Evolutionary conservation across 2,888 invertebrate species (phyloP).

Genomic region (Luperina nickerlii): DNA sequence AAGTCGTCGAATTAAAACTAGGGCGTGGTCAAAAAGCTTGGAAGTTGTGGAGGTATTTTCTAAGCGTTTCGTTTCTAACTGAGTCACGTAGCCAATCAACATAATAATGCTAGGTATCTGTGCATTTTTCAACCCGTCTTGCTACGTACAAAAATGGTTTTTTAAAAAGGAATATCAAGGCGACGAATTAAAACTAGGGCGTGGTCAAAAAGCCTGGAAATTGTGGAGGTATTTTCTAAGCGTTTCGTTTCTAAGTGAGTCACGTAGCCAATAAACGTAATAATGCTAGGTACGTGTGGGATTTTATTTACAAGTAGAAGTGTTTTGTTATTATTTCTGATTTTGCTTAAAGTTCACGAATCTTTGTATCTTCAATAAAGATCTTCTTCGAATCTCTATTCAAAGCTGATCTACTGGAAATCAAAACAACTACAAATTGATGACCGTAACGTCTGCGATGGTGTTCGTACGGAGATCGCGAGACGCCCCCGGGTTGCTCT

Average conservation of each 20-base stretch:
- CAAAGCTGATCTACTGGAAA: conserved; percentile 11
- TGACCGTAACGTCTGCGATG: conserved; percentile 52
- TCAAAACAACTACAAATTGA: conserved; percentile 51
- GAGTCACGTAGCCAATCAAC: neutral
- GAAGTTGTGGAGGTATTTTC: neutral
- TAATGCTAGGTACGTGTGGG: neutral
- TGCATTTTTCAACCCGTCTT: neutral
- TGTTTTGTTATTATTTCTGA: neutral
- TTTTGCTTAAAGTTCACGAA: neutral
- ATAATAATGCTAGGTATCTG: neutral
- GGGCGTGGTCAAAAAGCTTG: too few relatives aligned
- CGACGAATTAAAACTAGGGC: neutral
- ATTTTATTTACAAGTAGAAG: neutral
- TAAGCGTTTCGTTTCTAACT: neutral
- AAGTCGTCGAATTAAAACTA: neutral
- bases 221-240: too few relatives aligned
- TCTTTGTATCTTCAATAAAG: neutral
- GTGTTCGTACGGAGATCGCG: conserved; percentile 66
- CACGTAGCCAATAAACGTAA: neutral
- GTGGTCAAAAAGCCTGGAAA: neutral
- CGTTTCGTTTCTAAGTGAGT: neutral
- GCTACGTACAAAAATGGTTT: neutral
- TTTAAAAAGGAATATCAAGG: neutral
- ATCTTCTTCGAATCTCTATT: neutral
- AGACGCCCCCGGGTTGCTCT: conserved; percentile 69